These are phyloP conservation scores for Peribatodes rhomboidaria DNA, from an alignment of 2,888 invertebrate genomes.

Conservation along the genomic window DNA sequence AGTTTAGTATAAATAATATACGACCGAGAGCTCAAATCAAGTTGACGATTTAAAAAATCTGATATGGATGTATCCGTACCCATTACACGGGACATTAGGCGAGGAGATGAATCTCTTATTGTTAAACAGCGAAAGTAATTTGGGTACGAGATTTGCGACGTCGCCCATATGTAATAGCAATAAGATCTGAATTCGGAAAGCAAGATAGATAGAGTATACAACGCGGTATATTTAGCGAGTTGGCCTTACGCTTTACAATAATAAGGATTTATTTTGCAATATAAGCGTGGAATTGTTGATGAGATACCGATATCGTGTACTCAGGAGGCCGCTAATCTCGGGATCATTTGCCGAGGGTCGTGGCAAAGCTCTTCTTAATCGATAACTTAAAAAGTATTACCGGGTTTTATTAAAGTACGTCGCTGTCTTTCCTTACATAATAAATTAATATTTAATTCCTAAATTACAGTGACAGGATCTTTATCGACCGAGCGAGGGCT, in stretches of 20 bases:
- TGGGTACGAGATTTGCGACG: conserved; percentile 26
- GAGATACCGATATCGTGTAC: conserved; percentile 9
- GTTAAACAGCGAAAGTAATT: conserved; percentile 53
- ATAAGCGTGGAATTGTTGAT: neutral
- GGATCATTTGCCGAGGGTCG: neutral
- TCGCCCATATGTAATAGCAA: neutral
- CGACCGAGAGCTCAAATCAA: neutral
- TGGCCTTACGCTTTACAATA: conserved; percentile 5
- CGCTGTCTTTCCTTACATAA: no score
- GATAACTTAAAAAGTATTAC: no score
- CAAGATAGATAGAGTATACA: neutral
- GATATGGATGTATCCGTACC: conserved; percentile 32
- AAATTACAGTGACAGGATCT: no score
- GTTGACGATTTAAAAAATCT: conserved; percentile 18
- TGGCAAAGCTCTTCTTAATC: neutral
- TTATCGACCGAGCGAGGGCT: no score
- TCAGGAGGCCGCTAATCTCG: conserved; percentile 15
- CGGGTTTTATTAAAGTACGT: no score
- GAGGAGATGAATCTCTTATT: conserved; percentile 45
- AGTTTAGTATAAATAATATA: no score
- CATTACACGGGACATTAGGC: conserved; percentile 53
- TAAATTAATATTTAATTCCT: no score
- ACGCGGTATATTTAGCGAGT: neutral
- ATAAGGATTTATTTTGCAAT: conserved; percentile 9
- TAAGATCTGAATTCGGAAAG: conserved; percentile 11